These are phyloP conservation scores for Druceiella hillmani DNA, from an alignment of 2,888 invertebrate species.

Conservation along the genomic window DNA sequence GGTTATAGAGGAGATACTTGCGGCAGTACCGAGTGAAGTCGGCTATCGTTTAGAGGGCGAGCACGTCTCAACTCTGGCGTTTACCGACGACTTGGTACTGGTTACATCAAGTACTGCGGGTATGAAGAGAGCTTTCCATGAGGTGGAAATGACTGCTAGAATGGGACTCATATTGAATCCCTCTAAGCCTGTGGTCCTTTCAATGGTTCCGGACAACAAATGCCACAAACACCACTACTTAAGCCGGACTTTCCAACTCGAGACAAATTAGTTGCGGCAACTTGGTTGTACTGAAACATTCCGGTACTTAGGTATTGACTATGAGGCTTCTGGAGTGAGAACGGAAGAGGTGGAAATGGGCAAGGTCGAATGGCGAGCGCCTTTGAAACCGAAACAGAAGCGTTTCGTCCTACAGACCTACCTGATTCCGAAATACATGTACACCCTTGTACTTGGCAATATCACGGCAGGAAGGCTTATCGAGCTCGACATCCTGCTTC, in stretches of 20 bases:
- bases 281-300: slow-evolving; percentile 25
- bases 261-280: slow-evolving; percentile 18
- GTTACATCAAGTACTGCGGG: slow-evolving; percentile 27
- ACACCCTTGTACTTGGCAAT: slow-evolving; percentile 29
- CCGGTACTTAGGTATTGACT: slow-evolving; percentile 29
- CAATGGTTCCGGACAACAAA: slow-evolving; percentile 27
- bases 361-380: slow-evolving; percentile 26
- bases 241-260: slow-evolving; percentile 16
- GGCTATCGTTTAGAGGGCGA: slow-evolving; percentile 23
- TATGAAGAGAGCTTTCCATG: slow-evolving; percentile 27
- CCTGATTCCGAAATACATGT: slow-evolving; percentile 32
- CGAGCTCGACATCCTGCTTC: slow-evolving; percentile 28
- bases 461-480: slow-evolving; percentile 19
- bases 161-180: slow-evolving; percentile 12
- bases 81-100: slow-evolving; percentile 33
- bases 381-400: slow-evolving; percentile 34
- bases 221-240: slow-evolving; percentile 24
- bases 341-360: no score
- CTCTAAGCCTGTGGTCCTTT: slow-evolving; percentile 27
- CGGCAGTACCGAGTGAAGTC: slow-evolving; percentile 22
- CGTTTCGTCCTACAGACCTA: slow-evolving; percentile 30
- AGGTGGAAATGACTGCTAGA: slow-evolving; percentile 18
- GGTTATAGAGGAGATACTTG: no score
- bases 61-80: slow-evolving; percentile 29
- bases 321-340: slow-evolving; percentile 27